A percentile compares a stretch with the other conserved stretches of the same genome.
phyloP scores from a whole-genome alignment of 2,888 invertebrate genomes.

The Pyrrhia umbra region DNA sequence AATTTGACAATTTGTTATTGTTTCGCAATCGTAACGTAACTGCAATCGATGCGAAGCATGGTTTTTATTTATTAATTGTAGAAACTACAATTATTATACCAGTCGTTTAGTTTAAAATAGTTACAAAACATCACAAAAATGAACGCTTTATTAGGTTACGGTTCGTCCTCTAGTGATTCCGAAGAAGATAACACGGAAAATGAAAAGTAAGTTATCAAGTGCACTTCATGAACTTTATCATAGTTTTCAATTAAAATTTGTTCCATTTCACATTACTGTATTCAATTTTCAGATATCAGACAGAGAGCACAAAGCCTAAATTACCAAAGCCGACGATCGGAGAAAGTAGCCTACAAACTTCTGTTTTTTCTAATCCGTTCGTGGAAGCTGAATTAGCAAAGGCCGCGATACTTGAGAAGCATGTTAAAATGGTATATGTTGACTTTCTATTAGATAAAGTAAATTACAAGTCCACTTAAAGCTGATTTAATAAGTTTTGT shows the following conservation, averaged over 20 bases:
- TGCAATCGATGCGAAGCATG: slow-evolving; percentile 35
- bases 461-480: slow-evolving; percentile 29
- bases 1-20: slow-evolving; percentile 48
- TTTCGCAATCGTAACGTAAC: slow-evolving; percentile 11
- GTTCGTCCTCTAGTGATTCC: slow-evolving; percentile 85
- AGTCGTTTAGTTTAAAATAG: slow-evolving; percentile 5
- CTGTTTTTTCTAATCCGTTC: slow-evolving; percentile 97
- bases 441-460: slow-evolving; percentile 80
- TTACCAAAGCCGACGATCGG: slow-evolving; percentile 92
- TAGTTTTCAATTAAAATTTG: not conserved
- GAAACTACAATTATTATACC: slow-evolving; percentile 15
- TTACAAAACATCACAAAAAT: slow-evolving; percentile 71
- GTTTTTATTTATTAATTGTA: slow-evolving; percentile 24
- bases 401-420: slow-evolving; percentile 96
- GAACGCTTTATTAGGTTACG: slow-evolving; percentile 93
- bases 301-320: slow-evolving; percentile 78
- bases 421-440: slow-evolving; percentile 96
- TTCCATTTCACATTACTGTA: not conserved
- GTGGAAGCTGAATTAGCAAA: slow-evolving; percentile 96
- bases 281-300: slow-evolving; percentile 61
- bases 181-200: slow-evolving; percentile 83
- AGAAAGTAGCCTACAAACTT: slow-evolving; percentile 90
- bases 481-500: slow-evolving; percentile 7
- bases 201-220: slow-evolving; percentile 77
- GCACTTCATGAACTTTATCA: slow-evolving; percentile 3